Percentiles rank a stretch among this genome's conserved stretches.
phyloP scores from a whole-genome alignment of 1,140 invertebrate species.

The Drosophila tropicalis region DNA sequence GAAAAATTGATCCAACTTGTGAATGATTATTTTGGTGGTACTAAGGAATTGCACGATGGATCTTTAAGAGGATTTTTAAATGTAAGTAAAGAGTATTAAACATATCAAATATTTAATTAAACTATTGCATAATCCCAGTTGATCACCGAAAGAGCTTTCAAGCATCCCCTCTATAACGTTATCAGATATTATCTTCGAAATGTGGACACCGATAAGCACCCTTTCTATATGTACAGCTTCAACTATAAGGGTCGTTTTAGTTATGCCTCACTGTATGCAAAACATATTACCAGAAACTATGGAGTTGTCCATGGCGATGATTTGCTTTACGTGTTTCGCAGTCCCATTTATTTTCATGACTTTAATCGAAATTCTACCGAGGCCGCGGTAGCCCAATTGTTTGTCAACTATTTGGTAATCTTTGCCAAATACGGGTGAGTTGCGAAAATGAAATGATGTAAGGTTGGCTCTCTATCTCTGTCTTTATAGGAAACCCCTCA shows the following conservation, averaged over 20 bases:
- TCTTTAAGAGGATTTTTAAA: constrained; percentile 59
- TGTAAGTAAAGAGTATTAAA: constrained; percentile 48
- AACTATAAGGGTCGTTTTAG: constrained; percentile 52
- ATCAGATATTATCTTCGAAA: constrained; percentile 43
- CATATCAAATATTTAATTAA: neutral
- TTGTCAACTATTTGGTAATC: constrained; percentile 37
- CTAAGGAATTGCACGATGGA: constrained; percentile 45
- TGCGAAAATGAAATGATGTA: too few relatives aligned
- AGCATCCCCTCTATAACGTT: constrained; percentile 55
- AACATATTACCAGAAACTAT: constrained; percentile 37
- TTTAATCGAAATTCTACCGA: constrained; percentile 48
- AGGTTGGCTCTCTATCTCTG: too few relatives aligned
- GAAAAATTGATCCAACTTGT: constrained; percentile 26
- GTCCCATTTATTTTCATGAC: constrained; percentile 59
- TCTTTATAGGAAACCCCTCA: too few relatives aligned
- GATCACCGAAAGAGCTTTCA: constrained; percentile 57
- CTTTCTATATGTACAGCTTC: constrained; percentile 62
- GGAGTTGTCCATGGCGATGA: constrained; percentile 71
- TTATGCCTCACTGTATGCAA: constrained; percentile 54
- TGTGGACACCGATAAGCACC: constrained; percentile 6
- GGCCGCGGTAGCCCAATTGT: constrained; percentile 26
- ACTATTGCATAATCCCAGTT: constrained; percentile 28
- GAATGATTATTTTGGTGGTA: constrained; percentile 59
- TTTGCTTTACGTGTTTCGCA: constrained; percentile 64
- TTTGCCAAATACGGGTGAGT: neutral